Evolutionary conservation across 2,797 vertebrate species (phyloP).

Genomic region (Botia kubotai): DNA sequence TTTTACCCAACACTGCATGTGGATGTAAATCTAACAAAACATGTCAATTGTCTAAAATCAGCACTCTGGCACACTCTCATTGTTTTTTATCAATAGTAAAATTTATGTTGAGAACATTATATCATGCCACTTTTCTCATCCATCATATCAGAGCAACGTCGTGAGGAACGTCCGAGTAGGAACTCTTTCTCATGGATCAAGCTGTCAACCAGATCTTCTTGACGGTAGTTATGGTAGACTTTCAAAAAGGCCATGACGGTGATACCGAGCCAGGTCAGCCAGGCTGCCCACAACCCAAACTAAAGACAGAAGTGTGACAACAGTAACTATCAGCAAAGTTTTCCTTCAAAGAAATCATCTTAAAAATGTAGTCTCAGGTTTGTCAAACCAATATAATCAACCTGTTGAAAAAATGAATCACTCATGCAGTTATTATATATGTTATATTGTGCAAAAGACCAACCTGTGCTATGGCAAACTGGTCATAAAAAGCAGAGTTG

Average conservation of each 20-base stretch:
- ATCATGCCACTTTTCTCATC: slow-evolving; percentile 90
- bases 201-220: slow-evolving; percentile 93
- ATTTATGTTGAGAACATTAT: slow-evolving; percentile 69
- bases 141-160: slow-evolving; percentile 75
- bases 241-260: slow-evolving; percentile 92
- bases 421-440: background rate
- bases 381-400: background rate
- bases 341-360: too few species aligned
- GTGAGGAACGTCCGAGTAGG: slow-evolving; percentile 85
- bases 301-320: slow-evolving; percentile 62
- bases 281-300: slow-evolving; percentile 96
- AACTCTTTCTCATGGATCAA: slow-evolving; percentile 96
- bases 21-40: background rate
- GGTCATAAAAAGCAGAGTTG: slow-evolving; percentile 95
- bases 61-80: background rate
- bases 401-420: background rate
- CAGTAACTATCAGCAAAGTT: background rate
- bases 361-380: background rate
- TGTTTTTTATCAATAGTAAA: background rate
- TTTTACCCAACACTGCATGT: slow-evolving; percentile 6
- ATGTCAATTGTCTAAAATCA: background rate
- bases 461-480: slow-evolving; percentile 96
- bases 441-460: slow-evolving; percentile 37
- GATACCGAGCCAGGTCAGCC: slow-evolving; percentile 95
- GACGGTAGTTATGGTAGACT: slow-evolving; percentile 94